These are phyloP conservation scores for Pterois miles DNA, from an alignment of 2,797 vertebrate species.

Conservation along the genomic window DNA sequence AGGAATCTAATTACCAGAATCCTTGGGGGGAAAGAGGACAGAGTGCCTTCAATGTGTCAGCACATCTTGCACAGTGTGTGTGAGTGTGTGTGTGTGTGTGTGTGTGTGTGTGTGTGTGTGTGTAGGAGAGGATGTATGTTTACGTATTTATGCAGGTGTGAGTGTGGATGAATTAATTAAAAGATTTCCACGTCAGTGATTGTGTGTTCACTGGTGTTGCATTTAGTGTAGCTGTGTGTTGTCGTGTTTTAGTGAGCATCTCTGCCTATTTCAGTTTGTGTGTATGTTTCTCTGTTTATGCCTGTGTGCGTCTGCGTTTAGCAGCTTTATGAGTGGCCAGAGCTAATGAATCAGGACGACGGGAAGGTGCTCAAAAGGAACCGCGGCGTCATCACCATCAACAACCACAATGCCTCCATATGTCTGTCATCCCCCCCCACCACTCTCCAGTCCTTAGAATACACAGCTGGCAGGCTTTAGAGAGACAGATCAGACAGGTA, in stretches of 20 bases:
- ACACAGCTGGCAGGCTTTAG: slow-evolving; percentile 30
- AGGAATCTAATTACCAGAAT: slow-evolving; percentile 80
- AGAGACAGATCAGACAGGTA: slow-evolving; percentile 35
- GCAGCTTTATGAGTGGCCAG: slow-evolving; percentile 42
- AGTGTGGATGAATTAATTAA: slow-evolving; percentile 20
- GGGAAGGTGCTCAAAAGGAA: slow-evolving; percentile 47
- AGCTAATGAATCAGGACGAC: slow-evolving; percentile 49
- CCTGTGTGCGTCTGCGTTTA: neutral
- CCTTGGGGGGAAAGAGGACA: slow-evolving; percentile 65
- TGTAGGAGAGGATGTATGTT: slow-evolving; percentile 29
- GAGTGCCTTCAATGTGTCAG: slow-evolving; percentile 66
- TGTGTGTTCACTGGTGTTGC: neutral
- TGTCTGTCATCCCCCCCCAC: slow-evolving; percentile 53
- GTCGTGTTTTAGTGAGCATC: neutral
- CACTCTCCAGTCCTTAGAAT: slow-evolving; percentile 31
- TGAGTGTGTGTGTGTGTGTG: slow-evolving; percentile 21
- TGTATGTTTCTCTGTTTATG: neutral
- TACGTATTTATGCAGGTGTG: slow-evolving; percentile 26
- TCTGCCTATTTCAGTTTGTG: neutral
- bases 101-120: slow-evolving; percentile 17
- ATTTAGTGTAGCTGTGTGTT: neutral
- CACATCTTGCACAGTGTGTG: slow-evolving; percentile 29
- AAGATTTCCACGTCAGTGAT: slow-evolving; percentile 5
- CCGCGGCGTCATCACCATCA: slow-evolving; percentile 59
- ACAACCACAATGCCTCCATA: slow-evolving; percentile 61